These are phyloP conservation scores for Tiliqua scincoides DNA, from an alignment of 2,113 vertebrate species.

Conservation along the genomic window DNA sequence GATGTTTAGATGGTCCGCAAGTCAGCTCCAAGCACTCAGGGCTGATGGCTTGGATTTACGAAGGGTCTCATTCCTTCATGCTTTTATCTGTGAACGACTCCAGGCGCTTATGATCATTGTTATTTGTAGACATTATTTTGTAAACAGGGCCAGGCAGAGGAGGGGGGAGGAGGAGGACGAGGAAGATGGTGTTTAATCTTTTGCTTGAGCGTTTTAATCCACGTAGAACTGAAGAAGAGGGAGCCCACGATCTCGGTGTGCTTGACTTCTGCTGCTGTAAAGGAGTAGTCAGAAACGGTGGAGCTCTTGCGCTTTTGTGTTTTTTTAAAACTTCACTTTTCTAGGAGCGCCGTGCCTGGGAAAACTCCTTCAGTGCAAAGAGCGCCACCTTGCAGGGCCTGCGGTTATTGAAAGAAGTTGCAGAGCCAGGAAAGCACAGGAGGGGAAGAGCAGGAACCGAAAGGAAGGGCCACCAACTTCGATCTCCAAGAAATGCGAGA, in stretches of 20 bases:
- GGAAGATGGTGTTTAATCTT: background rate
- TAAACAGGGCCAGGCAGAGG: background rate
- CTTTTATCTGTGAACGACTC: constrained; percentile 7
- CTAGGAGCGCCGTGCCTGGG: constrained; percentile 21
- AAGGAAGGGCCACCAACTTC: constrained; percentile 22
- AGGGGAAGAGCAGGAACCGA: constrained; percentile 39
- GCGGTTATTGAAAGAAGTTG: constrained; percentile 62
- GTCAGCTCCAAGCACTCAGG: constrained; percentile 54
- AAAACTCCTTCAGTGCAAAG: constrained; percentile 68
- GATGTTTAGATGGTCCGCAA: constrained; percentile 55
- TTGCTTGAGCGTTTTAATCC: background rate
- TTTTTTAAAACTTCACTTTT: constrained; percentile 61
- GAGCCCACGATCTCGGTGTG: background rate
- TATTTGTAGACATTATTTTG: constrained; percentile 24
- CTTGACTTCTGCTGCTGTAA: background rate
- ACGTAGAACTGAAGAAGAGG: background rate
- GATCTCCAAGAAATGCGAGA: background rate
- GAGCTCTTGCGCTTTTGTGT: background rate
- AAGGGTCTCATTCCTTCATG: constrained; percentile 21
- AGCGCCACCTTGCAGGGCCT: constrained; percentile 82
- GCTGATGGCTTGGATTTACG: constrained; percentile 17
- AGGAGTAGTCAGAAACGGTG: constrained; percentile 45
- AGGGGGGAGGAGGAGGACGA: no score
- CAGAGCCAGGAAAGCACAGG: constrained; percentile 24
- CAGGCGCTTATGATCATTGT: background rate